phyloP scores from a whole-genome alignment of 2,113 vertebrate species.

The Zapus hudsonius region DNA sequence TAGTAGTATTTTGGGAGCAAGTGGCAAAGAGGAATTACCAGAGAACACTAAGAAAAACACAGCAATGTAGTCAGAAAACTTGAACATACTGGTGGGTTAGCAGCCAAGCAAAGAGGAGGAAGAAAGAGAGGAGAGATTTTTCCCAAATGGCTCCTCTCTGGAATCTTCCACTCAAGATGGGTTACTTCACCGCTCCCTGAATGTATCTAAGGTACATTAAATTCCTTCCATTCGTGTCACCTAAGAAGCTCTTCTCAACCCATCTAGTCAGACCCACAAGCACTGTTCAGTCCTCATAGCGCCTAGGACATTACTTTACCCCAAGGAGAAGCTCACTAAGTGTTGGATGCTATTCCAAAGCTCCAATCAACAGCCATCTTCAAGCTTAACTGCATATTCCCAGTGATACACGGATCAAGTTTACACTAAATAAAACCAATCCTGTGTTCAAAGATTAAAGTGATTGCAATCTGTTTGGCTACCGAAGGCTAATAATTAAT shows the following conservation, averaged over 20 bases:
- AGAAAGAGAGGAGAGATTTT: background rate
- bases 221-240: background rate
- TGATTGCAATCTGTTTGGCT: too few species aligned
- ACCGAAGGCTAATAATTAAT: too few species aligned
- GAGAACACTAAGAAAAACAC: background rate
- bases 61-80: background rate
- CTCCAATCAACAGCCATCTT: background rate
- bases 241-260: background rate
- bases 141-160: background rate
- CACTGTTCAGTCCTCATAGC: background rate
- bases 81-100: background rate
- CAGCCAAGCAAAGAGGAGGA: background rate
- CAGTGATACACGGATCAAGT: background rate
- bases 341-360: too few species aligned
- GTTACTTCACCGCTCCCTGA: background rate
- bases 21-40: background rate
- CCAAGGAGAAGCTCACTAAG: background rate
- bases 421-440: background rate
- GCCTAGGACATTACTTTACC: background rate
- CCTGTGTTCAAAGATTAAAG: background rate
- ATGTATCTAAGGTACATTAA: background rate
- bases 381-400: background rate
- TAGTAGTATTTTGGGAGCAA: constrained; percentile 24
- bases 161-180: background rate
- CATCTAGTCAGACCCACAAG: background rate